phyloP scores from a whole-genome alignment of 2,888 invertebrate species.

The Tetragnatha montana region DNA sequence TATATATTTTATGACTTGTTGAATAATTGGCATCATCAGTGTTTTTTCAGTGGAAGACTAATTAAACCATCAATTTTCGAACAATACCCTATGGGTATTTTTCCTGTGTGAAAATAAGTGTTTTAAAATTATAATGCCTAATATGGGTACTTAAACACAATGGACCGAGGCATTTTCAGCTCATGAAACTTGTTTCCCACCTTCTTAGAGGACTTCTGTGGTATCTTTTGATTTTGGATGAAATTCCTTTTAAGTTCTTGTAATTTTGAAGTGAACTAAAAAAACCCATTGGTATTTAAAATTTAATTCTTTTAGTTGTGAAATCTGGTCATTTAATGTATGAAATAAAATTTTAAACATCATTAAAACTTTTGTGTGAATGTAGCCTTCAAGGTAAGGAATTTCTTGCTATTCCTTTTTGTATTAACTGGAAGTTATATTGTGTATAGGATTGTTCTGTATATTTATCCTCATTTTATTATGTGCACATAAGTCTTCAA shows the following conservation, averaged over 20 bases:
- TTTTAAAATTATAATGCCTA: no score
- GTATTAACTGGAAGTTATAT: constrained; percentile 45
- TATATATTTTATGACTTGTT: no score
- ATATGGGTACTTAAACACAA: no score
- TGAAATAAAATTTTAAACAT: constrained; percentile 9
- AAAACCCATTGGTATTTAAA: neutral
- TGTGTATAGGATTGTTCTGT: constrained; percentile 59
- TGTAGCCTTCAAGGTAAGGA: constrained; percentile 56
- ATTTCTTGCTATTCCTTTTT: constrained; percentile 42
- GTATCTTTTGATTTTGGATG: no score
- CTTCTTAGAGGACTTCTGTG: no score
- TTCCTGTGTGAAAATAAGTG: no score
- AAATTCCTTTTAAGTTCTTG: neutral
- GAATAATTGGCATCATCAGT: no score
- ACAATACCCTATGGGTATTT: no score
- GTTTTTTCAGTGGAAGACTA: no score
- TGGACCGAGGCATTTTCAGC: no score
- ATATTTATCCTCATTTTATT: constrained; percentile 52
- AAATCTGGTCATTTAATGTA: constrained; percentile 38
- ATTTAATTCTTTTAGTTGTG: neutral
- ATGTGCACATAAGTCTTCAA: constrained; percentile 51
- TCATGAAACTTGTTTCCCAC: no score
- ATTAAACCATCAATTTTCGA: no score
- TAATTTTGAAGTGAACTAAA: neutral
- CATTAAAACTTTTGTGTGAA: constrained; percentile 35